phyloP scores from a whole-genome alignment of 2,797 vertebrate species.

The Cynopterus sphinx region DNA sequence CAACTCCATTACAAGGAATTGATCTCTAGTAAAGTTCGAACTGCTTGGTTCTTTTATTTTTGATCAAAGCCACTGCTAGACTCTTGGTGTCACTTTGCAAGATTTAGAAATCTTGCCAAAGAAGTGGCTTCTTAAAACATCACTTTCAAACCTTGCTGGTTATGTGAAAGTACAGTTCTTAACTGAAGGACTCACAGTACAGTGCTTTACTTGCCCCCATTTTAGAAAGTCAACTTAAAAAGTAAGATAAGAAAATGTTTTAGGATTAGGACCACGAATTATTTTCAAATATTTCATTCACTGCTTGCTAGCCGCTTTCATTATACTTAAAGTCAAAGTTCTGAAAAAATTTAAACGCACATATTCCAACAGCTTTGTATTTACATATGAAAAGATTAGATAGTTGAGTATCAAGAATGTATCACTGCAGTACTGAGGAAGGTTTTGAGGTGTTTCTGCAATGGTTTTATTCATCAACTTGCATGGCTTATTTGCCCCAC shows the following conservation, averaged over 20 bases:
- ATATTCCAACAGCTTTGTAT: background rate
- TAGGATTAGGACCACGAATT: background rate
- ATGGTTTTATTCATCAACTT: conserved; percentile 27
- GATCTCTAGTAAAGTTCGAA: background rate
- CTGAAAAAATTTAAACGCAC: conserved; percentile 23
- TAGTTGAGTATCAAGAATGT: background rate
- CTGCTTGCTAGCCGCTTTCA: background rate
- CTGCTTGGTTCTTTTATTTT: background rate
- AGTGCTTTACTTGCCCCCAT: background rate
- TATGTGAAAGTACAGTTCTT: conserved; percentile 29
- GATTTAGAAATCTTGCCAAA: conserved; percentile 35
- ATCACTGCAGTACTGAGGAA: conserved; percentile 4
- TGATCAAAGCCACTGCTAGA: background rate
- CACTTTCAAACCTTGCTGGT: background rate
- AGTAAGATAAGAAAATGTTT: background rate
- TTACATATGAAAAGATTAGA: background rate
- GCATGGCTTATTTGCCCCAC: background rate
- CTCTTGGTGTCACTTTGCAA: conserved; percentile 12
- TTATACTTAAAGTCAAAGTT: background rate
- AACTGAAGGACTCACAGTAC: background rate
- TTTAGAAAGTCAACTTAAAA: background rate
- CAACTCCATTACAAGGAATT: background rate
- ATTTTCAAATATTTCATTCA: conserved; percentile 14
- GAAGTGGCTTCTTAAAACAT: conserved; percentile 37
- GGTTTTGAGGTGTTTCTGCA: background rate